Evolutionary conservation across 2,888 invertebrate genomes (phyloP), one percentile per base, ranked within the genome.

Genomic region (Himalopsyche kuldschensis): DNA sequence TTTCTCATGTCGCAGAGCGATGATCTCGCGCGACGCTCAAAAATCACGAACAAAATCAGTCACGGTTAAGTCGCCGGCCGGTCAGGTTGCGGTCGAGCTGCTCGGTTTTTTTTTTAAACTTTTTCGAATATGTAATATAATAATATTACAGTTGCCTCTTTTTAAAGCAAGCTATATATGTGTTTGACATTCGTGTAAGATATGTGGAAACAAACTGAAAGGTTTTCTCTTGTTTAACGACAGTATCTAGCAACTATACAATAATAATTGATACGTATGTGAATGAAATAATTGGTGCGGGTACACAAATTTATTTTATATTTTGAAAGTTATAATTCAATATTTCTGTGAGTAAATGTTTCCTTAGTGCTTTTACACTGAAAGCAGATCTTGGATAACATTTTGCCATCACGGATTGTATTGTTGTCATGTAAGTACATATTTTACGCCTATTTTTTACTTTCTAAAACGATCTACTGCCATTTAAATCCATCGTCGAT

Each of bases 311-410:
- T 69, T 69, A 41, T 41, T 41, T 41, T 41, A 15, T 24, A 69
- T 30, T 30, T 69, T 69, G 69, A 27, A 69, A 30, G 24, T 55
- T 55, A 20, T 20, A 55, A 24, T 55, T 55, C 20, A 55, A 55
- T 55, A 20, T 55, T 20, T 55, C n/a, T 69, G 69, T 69, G 69
- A 69, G 69, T 79, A 20, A 63, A 82, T 84, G 81, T 82, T 82
- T 84, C 84, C 81, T 32, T 32, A 76, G 84, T 84, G 84, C 84
- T 84, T 84, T 84, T 84, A 69, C 47, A 46, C 32, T 79, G 75
- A 84, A 84, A 84, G 84, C 84, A 47, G 76, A 79, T 84, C 47
- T 82, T 76, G 84, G 84, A 84, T 84, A 84, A 84, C 81, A 41
- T 78, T 46, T 47, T 17, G 48, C 48, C 46, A 32, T 83, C 80